Conservation (phyloP, 1,140 invertebrate species). For the Papilio polyxenes region DNA sequence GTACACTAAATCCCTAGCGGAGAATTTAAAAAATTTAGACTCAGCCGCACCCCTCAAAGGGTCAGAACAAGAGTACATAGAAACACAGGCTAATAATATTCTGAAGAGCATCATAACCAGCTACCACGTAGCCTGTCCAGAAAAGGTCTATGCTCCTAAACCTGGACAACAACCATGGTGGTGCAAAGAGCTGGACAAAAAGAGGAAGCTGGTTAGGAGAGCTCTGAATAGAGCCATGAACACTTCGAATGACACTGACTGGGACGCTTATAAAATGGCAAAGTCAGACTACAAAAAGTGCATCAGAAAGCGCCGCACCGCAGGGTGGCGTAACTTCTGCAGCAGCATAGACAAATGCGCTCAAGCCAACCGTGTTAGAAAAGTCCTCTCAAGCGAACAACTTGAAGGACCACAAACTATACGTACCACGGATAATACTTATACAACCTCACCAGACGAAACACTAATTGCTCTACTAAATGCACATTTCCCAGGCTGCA, state of each 20-base stretch:
- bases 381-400: no score
- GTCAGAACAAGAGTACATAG: not conserved
- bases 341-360: no score
- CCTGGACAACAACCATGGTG: not conserved
- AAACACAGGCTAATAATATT: not conserved
- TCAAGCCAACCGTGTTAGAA: no score
- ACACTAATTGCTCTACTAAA: no score
- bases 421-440: no score
- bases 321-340: not conserved
- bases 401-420: no score
- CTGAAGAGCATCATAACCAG: not conserved
- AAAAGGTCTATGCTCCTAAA: not conserved
- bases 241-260: not conserved
- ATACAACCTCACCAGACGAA: no score
- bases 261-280: not conserved
- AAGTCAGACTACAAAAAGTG: not conserved
- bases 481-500: no score
- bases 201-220: not conserved
- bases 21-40: no score
- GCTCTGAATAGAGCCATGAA: not conserved
- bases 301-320: not conserved
- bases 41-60: no score
- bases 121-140: not conserved
- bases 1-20: no score
- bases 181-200: not conserved